Percentiles rank a stretch among this genome's conserved stretches.
phyloP scores from a whole-genome alignment of 2,797 vertebrate genomes.

The Lycodopsis pacificus region DNA sequence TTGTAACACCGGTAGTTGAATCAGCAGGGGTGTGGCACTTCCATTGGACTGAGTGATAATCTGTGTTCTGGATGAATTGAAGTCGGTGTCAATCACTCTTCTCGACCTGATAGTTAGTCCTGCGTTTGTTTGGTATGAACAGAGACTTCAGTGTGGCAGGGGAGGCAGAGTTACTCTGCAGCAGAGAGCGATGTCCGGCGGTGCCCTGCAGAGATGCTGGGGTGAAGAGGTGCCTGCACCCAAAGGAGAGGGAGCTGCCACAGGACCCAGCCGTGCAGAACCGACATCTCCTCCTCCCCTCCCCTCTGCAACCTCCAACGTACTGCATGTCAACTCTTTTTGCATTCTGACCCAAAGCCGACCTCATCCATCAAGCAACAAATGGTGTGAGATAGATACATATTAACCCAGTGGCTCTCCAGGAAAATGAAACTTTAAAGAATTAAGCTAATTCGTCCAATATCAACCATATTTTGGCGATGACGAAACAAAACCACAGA shows the following conservation, averaged over 20 bases:
- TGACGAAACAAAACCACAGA: too few relatives aligned
- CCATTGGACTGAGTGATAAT: too few relatives aligned
- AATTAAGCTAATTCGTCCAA: not conserved
- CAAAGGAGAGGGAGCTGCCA: conserved; percentile 51
- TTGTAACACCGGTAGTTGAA: too few relatives aligned
- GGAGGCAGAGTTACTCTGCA: not conserved
- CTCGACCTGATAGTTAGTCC: not conserved
- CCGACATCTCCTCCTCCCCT: conserved; percentile 42
- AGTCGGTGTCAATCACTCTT: too few relatives aligned
- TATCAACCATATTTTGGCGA: not conserved
- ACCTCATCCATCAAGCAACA: conserved; percentile 46
- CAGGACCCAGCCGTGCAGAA: conserved; percentile 48
- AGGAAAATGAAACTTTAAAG: not conserved
- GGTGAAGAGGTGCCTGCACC: conserved; percentile 50
- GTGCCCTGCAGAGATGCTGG: conserved; percentile 18
- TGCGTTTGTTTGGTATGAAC: not conserved
- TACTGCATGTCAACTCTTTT: conserved; percentile 24
- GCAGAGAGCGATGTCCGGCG: not conserved
- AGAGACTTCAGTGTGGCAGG: not conserved
- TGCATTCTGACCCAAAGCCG: conserved; percentile 32
- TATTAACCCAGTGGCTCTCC: conserved; percentile 15
- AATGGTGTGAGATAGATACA: conserved; percentile 28
- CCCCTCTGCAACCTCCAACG: conserved; percentile 33
- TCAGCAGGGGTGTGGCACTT: too few relatives aligned
- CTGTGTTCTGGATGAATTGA: too few relatives aligned